These are phyloP conservation scores for Chlorospingus semifuscus DNA, from an alignment of 2,797 vertebrate species.

Conservation along the genomic window DNA sequence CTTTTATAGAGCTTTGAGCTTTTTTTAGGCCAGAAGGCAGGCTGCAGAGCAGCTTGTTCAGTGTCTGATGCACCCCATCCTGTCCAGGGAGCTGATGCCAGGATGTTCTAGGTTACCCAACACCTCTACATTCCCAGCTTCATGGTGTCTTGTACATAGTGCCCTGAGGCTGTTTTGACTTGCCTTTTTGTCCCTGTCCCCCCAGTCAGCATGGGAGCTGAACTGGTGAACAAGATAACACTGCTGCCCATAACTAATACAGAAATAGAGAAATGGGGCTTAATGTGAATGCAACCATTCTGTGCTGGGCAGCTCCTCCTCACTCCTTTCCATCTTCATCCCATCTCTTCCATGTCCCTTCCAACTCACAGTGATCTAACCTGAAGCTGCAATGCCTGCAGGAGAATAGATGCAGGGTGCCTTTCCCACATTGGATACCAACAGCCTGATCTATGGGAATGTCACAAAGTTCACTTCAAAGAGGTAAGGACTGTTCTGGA, in stretches of 20 bases:
- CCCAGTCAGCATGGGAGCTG: not conserved
- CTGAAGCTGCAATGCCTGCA: not conserved
- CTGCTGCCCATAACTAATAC: not conserved
- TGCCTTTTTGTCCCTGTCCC: not conserved
- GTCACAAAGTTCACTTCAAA: not conserved
- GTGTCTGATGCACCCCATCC: not conserved
- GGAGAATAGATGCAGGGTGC: not conserved
- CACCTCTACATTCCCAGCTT: not conserved
- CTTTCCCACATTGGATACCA: not conserved
- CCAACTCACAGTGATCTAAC: not conserved
- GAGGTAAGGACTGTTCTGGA: not conserved
- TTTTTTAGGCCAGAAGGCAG: not conserved
- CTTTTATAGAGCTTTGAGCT: not conserved
- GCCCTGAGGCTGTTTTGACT: not conserved
- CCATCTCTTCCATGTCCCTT: not conserved
- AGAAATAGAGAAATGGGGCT: not conserved
- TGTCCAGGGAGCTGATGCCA: not conserved
- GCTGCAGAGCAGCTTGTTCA: not conserved
- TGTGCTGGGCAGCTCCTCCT: rapidly evolving
- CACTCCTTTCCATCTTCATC: not conserved
- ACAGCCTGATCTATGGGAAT: not conserved
- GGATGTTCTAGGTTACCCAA: not conserved
- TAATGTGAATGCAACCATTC: not conserved
- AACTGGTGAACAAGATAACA: not conserved
- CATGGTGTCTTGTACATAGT: rapidly evolving